phyloP scores from a whole-genome alignment of 2,888 invertebrate species.

The Polymixis lichenea region DNA sequence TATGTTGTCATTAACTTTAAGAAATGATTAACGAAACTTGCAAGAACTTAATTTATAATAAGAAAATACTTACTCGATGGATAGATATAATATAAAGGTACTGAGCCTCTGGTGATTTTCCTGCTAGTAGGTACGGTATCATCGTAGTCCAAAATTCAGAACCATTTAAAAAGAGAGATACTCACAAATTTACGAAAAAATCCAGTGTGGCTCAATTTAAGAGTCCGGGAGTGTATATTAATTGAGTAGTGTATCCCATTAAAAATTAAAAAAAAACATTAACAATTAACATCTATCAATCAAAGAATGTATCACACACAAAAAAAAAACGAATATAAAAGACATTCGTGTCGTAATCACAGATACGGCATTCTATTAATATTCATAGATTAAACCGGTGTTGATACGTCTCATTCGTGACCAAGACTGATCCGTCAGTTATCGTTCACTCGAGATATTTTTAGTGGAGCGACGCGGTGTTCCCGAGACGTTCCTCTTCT shows the following conservation, averaged over 20 bases:
- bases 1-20: neutral
- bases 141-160: neutral
- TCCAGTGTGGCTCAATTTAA: neutral
- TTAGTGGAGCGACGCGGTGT: slow-evolving; percentile 60
- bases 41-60: neutral
- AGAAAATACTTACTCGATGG: neutral
- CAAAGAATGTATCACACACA: neutral
- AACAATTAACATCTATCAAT: neutral
- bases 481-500: slow-evolving; percentile 22
- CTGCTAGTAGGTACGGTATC: neutral
- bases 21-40: neutral
- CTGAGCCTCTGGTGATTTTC: neutral
- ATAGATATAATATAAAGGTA: neutral
- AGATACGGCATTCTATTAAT: slow-evolving; percentile 47
- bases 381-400: slow-evolving; percentile 52
- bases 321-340: neutral
- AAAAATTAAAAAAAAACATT: no score
- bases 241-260: neutral
- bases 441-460: slow-evolving; percentile 58
- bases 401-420: slow-evolving; percentile 49
- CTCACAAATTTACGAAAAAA: neutral
- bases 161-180: neutral
- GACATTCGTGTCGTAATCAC: slow-evolving; percentile 37
- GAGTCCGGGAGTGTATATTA: neutral
- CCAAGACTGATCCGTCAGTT: slow-evolving; percentile 58